Base-by-base conservation (phyloP, 1,140 invertebrate species). In the Mylabris phalerata region DNA sequence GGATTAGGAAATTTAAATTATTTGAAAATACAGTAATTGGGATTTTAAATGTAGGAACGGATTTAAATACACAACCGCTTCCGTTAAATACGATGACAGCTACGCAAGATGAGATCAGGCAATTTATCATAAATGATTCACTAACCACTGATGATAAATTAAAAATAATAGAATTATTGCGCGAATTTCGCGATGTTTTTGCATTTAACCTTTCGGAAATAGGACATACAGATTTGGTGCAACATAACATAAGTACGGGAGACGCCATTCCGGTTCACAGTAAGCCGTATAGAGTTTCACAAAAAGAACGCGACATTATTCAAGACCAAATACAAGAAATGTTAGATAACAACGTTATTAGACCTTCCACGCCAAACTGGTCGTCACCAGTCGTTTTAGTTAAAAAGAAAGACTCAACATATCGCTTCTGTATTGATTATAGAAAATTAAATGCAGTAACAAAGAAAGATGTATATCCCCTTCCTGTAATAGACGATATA, bases 261-360 rank as follows among this genome's bases (percentile, higher is more conserved):
- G 43, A 47, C 5, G 10, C 42, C 10, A 11, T 4, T 9, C 63
- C 67, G 3, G 50, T 69, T 7, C 52, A 65, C 3, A 63, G 60
- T 43, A 44, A 63, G 11, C 63, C 65, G 3, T 70, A 70, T 48
- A 39, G 13, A 13, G 43, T 68, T 3, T 65, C 65, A 1, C 48
- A 59, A 56, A 50, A 26, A 11, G 65, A 70, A 56, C 55, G 60
- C 55, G 54, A 59, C 24, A 41, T 64, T 13, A 57, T 67, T 9
- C 49, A 60, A 2, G 51, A 52, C 7, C 62, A 65, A 55, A 48
- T 69, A 3, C 19, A 65, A 4, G 61, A 67, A 44, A 65, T 69
- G 63, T 38, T 60, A 44, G 11, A 55, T 3, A 11, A 59, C 25
- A 32, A 41, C 19, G 40, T 59, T 0, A 55, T 62, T 2, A 19